Evolutionary conservation across 2,888 invertebrate species (phyloP).

Genomic region (Drosophila kuntzei): DNA sequence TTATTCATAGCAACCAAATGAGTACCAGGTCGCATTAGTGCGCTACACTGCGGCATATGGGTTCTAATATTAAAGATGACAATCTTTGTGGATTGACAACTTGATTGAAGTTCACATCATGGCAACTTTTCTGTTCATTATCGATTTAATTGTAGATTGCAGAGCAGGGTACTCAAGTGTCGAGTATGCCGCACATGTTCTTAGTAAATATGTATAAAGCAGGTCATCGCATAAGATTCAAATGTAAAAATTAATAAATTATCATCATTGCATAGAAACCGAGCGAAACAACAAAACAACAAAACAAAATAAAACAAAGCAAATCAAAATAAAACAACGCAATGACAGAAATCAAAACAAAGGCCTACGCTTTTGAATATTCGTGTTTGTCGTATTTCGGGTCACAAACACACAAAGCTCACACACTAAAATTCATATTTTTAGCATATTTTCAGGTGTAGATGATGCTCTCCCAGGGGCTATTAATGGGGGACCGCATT

Average conservation of each 20-base stretch:
- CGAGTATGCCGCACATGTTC: background rate
- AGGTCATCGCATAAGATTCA: conserved; percentile 9
- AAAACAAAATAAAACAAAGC: conserved; percentile 4
- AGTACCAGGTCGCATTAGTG: background rate
- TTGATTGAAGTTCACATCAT: background rate
- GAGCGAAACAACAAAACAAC: conserved; percentile 25
- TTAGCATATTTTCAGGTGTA: conserved; percentile 67
- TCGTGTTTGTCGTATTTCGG: conserved; percentile 47
- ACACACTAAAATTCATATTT: conserved; percentile 48
- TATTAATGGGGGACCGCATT: conserved; percentile 13
- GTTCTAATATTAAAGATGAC: background rate
- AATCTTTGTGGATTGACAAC: background rate
- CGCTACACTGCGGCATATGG: conserved; percentile 3
- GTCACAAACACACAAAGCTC: conserved; percentile 38
- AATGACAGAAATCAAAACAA: conserved; percentile 45
- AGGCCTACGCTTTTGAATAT: conserved; percentile 44
- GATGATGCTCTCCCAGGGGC: conserved; percentile 49
- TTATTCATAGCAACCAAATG: conserved; percentile 23
- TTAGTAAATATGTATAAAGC: background rate
- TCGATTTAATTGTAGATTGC: background rate
- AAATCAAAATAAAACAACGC: conserved; percentile 19
- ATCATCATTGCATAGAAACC: conserved; percentile 11
- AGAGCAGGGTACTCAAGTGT: background rate
- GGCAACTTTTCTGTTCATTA: background rate
- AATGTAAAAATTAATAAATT: conserved; percentile 16